Evolutionary conservation across 2,888 invertebrate genomes (phyloP), one percentile per base, ranked within the genome.

Genomic region (Melanargia galathea): DNA sequence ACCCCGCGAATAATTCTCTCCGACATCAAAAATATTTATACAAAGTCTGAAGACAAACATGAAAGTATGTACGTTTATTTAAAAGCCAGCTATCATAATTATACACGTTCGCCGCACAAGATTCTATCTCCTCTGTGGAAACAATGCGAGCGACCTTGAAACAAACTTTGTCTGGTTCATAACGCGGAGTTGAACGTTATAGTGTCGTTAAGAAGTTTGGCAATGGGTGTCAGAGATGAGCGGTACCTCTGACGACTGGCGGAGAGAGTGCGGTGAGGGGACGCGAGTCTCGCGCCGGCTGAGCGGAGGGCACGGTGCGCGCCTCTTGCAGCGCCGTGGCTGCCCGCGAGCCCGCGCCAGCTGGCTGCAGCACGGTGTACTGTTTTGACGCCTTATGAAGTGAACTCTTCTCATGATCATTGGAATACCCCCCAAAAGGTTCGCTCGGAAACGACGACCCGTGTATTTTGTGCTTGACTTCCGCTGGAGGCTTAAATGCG

Each of bases 351-450:
- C 96, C 95, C 0, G 94, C 93, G 33, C 95, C 95, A 11, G 96
- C 96, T 0, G 97, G 97, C 84, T 97, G 97, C 68, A 97, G 90
- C 72, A 96, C 96, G 66, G 97, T 97, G 80, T 97, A 97, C 82
- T 97, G 96, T 86, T 97, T 97, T 66, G 94, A 94, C 10, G 87
- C 92, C 67, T 84, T 89, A 68, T 81, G 79, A 62, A 79, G 73
- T 5, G 82, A 77, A 67, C 82, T 83, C 78, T 78, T 92, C 72
- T 81, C 93, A 76, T 79, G 92, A 74, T 79, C 92, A 35, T 92
- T 90, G 13, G 95, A 95, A 76, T 95, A 95, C 0, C 95, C 95
- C 0, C 95, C 95, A 74, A 95, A 96, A 6, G 95, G 95, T 69
- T 95, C 94, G n/a, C 95, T 95, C 1, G 92, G 90, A 52, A 87